These are phyloP conservation scores for Andricus grossulariae DNA, from an alignment of 1,140 invertebrate species.

Conservation along the genomic window DNA sequence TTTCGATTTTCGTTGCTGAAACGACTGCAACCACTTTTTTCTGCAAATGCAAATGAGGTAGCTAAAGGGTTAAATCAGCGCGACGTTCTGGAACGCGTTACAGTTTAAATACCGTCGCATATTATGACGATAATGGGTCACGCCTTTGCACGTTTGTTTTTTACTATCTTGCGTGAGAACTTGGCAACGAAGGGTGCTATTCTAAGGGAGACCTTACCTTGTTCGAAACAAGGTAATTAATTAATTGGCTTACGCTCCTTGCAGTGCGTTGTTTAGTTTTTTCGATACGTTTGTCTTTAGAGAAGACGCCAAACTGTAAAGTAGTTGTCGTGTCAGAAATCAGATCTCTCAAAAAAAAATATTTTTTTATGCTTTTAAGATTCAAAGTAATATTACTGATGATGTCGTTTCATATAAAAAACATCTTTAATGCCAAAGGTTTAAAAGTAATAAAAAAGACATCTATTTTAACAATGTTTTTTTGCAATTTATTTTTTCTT, in stretches of 20 bases:
- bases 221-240: conserved; percentile 24
- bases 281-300: background rate
- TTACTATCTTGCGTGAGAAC: conserved; percentile 58
- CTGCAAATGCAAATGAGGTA: conserved; percentile 57
- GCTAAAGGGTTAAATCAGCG: conserved; percentile 55
- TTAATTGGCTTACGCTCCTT: background rate
- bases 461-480: too few species aligned
- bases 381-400: too few species aligned
- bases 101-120: conserved; percentile 68
- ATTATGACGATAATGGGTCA: conserved; percentile 70
- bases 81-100: conserved; percentile 48
- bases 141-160: conserved; percentile 60
- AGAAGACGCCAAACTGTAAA: too few species aligned
- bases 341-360: too few species aligned
- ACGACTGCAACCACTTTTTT: conserved; percentile 34
- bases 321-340: too few species aligned
- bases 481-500: too few species aligned
- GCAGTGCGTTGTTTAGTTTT: background rate
- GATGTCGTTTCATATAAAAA: too few species aligned
- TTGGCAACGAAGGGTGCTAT: conserved; percentile 36
- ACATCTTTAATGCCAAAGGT: too few species aligned
- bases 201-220: conserved; percentile 3
- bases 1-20: conserved; percentile 42
- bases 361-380: too few species aligned
- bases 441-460: too few species aligned